Evolutionary conservation across 2,113 vertebrate genomes (phyloP), one percentile per base, ranked within the genome.

Genomic region (Pelodiscus sinensis): DNA sequence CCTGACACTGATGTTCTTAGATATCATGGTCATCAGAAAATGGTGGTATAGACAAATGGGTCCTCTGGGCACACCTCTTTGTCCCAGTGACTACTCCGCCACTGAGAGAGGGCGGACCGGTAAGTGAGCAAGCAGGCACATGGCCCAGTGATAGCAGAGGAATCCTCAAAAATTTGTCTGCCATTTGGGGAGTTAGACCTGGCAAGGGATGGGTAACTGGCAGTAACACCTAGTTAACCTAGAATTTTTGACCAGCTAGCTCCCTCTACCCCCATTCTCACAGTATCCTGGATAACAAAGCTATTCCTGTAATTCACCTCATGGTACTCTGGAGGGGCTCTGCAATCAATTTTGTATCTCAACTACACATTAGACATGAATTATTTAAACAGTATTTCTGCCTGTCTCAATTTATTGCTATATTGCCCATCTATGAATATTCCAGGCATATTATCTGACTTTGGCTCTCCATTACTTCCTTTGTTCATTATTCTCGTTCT

Each of bases 291-390:
- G 52, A 54, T 54, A 54, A 54, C 52, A 54, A 54, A 54, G 52
- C 52, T 54, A 11, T 54, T 14, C 10, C 52, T 54, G 52, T 54
- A 54, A 85, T 44, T 85, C 84, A 58, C 38, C 31, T 77, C n/a
- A n/a, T 75, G 51, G 35, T 29, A 35, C 55, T 15, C 27, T 14
- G 51, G 21, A 50, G 55, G 15, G 56, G 68, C 19, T 50, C 29
- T 73, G 55, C 71, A 55, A 57, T 78, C 71, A 78, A 2, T 21
- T 88, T 60, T 82, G 57, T 62, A 82, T 60, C 57, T 4, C 44
- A 82, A 58, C 12, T 86, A 55, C 16, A 14, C 0, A 0, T 11
- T 57, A 81, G 6, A n/a, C 80, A 21, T 0, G 0, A 62, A 80
- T 89, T 89, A 9, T 14, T 62, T 52, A 5, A 52, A 29, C 4